phyloP scores from a whole-genome alignment of 2,113 vertebrate species.

The Mobula birostris region DNA sequence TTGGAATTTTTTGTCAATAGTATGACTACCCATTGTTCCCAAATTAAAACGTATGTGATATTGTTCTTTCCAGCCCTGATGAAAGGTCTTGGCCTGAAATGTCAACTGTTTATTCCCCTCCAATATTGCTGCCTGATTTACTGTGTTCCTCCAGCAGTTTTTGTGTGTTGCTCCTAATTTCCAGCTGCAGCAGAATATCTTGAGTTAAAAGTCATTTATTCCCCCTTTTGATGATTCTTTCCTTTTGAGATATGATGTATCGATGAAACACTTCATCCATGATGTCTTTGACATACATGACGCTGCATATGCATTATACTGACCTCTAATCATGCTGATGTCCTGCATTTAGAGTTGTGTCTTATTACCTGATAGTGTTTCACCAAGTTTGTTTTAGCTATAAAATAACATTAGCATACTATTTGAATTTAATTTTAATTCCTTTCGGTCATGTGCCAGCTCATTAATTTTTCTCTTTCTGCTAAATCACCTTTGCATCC shows the following conservation, averaged over 20 bases:
- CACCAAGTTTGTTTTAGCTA: neutral
- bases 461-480: constrained; percentile 34
- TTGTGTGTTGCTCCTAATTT: no score
- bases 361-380: neutral
- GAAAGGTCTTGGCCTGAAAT: no score
- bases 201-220: neutral
- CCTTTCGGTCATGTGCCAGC: constrained; percentile 20
- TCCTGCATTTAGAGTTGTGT: neutral
- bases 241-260: neutral
- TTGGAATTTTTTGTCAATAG: no score
- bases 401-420: constrained; percentile 1
- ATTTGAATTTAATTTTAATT: constrained; percentile 30
- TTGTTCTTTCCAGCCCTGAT: no score
- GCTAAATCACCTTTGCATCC: constrained; percentile 27
- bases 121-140: no score
- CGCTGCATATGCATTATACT: neutral
- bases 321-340: neutral
- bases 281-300: neutral
- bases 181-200: no score
- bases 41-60: no score
- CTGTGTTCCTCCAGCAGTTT: no score
- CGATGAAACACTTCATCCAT: neutral
- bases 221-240: neutral
- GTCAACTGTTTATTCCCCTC: no score
- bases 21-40: no score